Evolutionary conservation across 2,888 invertebrate genomes (phyloP).

Genomic region (Thelaira solivaga): DNA sequence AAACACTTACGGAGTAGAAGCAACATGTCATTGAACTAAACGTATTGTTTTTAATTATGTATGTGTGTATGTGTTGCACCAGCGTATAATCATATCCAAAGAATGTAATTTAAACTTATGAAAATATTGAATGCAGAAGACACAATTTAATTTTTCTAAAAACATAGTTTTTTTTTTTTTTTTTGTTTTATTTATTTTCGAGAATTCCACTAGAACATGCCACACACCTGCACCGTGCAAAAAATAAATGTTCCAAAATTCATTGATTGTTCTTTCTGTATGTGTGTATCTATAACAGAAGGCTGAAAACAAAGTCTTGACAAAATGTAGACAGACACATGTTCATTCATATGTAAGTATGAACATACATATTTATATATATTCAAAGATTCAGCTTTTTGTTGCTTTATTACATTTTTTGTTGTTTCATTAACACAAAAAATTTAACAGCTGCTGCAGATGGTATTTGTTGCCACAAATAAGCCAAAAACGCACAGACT

Average conservation of each 20-base stretch:
- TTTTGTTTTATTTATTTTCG: background rate
- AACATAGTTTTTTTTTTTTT: background rate
- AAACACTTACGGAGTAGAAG: slow-evolving; percentile 17
- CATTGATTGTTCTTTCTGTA: slow-evolving; percentile 41
- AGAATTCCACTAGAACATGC: slow-evolving; percentile 20
- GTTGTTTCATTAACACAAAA: background rate
- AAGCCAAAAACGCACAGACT: slow-evolving; percentile 18
- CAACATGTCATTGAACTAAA: slow-evolving; percentile 60
- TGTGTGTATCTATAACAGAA: background rate
- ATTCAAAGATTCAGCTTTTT: slow-evolving; percentile 40
- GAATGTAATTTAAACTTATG: background rate
- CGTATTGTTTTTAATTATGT: slow-evolving; percentile 1
- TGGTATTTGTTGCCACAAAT: slow-evolving; percentile 50
- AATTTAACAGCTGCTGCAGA: slow-evolving; percentile 57
- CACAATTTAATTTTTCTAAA: background rate
- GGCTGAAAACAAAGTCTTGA: slow-evolving; percentile 9
- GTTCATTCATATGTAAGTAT: too few relatives aligned
- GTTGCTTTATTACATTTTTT: slow-evolving; percentile 11
- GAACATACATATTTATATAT: too few relatives aligned
- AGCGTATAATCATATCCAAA: slow-evolving; percentile 7
- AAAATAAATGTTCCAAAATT: slow-evolving; percentile 49
- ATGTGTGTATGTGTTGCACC: slow-evolving; percentile 25
- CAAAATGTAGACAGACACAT: slow-evolving; percentile 22
- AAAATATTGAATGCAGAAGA: slow-evolving; percentile 9
- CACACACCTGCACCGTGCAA: slow-evolving; percentile 52